Conservation (phyloP, 1,140 invertebrate species). For the Gryllus bimaculatus region DNA sequence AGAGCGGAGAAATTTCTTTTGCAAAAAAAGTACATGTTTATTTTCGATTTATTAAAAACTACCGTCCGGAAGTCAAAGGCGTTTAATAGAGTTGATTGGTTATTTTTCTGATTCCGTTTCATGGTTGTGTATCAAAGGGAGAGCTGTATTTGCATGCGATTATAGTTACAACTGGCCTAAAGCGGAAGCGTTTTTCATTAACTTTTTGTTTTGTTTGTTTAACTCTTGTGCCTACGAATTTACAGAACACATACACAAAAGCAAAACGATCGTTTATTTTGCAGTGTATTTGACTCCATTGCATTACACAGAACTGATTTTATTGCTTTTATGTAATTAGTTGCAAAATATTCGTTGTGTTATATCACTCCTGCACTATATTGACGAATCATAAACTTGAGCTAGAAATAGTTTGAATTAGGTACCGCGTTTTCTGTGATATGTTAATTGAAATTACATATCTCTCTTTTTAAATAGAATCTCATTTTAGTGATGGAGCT, state of each 20-base stretch:
- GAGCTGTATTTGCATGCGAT: neutral
- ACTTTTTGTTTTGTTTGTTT: neutral
- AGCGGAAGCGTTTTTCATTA: neutral
- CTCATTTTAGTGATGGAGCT: no score
- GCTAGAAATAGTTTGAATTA: no score
- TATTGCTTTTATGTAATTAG: no score
- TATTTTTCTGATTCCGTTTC: neutral
- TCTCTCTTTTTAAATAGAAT: no score
- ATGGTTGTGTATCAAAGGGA: neutral
- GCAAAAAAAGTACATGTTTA: neutral
- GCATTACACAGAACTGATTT: no score
- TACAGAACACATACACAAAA: neutral
- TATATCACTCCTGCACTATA: no score
- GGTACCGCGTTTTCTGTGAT: no score
- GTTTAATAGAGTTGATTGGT: neutral
- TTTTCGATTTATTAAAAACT: slow-evolving; percentile 1
- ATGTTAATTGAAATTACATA: no score
- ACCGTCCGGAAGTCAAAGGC: neutral
- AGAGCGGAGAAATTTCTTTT: neutral
- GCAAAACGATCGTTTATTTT: neutral
- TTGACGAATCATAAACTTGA: no score
- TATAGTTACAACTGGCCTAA: neutral
- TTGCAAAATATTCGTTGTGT: no score
- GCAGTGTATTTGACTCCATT: no score
- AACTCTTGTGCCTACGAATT: neutral